Evolutionary conservation across 37 sponge, comb jelly and placozoan species (phyloP).

Genomic region (Ephydatia muelleri): DNA sequence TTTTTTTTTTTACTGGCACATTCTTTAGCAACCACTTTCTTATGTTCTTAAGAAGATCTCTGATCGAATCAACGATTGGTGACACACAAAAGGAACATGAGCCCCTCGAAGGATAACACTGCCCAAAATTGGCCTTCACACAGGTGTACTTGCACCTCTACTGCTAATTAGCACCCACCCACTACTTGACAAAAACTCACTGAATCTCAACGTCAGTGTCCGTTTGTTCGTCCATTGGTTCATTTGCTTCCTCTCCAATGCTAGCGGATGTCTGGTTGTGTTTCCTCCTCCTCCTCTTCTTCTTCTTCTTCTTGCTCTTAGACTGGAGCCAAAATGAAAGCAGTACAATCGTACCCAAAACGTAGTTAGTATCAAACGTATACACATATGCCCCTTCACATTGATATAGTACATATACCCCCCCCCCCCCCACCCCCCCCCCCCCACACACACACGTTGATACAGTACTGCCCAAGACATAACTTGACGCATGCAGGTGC

Average conservation of each 20-base stretch:
- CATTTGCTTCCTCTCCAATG: background rate
- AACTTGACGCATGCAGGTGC: too few species aligned
- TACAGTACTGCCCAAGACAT: too few species aligned
- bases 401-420: too few species aligned
- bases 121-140: background rate
- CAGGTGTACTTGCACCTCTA: slow-evolving; percentile 3
- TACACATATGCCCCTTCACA: too few species aligned
- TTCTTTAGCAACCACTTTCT: background rate
- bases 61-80: slow-evolving; percentile 40
- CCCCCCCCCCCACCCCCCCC: too few species aligned
- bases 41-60: slow-evolving; percentile 3
- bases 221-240: slow-evolving; percentile 8
- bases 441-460: too few species aligned
- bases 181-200: slow-evolving; percentile 28
- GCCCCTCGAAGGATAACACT: background rate
- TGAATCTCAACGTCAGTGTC: slow-evolving; percentile 47
- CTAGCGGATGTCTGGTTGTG: slow-evolving; percentile 14
- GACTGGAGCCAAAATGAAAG: background rate
- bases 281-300: slow-evolving; percentile 20
- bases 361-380: too few species aligned
- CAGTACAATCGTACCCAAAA: background rate
- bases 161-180: slow-evolving; percentile 6
- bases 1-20: background rate
- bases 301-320: slow-evolving; percentile 45
- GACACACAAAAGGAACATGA: background rate